These are phyloP conservation scores for Agrypnia vestita DNA, from an alignment of 1,140 invertebrate genomes.

Conservation along the genomic window DNA sequence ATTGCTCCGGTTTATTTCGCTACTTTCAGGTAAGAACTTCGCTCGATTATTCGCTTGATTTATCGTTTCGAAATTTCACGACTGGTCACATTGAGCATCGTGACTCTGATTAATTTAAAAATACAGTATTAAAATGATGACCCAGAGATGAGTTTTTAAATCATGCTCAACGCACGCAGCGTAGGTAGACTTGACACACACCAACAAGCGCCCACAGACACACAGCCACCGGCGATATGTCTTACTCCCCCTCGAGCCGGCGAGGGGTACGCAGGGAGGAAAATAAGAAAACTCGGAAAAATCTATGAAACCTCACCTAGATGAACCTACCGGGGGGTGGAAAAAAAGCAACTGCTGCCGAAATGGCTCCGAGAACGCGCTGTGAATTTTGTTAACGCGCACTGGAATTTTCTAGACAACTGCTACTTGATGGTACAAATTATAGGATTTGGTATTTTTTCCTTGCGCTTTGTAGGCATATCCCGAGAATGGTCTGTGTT, in stretches of 20 bases:
- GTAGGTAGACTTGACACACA: not conserved
- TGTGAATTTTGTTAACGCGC: slow-evolving; percentile 33
- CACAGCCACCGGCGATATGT: slow-evolving; percentile 15
- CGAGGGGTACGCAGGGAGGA: not conserved
- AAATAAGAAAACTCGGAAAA: slow-evolving; percentile 21
- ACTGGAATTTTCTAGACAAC: slow-evolving; percentile 34
- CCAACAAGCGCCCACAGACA: not conserved
- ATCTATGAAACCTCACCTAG: slow-evolving; percentile 29
- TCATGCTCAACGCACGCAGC: slow-evolving; percentile 9
- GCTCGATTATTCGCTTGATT: no score
- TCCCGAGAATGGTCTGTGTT: not conserved
- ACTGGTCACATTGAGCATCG: no score
- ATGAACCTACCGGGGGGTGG: not conserved
- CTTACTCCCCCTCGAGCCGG: slow-evolving; percentile 1
- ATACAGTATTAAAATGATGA: no score
- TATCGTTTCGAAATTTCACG: no score
- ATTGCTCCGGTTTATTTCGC: no score
- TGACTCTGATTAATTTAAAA: no score
- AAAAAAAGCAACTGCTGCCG: slow-evolving; percentile 21
- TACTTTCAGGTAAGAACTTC: no score
- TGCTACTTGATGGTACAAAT: slow-evolving; percentile 32
- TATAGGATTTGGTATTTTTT: slow-evolving; percentile 33
- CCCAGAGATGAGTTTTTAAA: not conserved
- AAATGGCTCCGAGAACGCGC: slow-evolving; percentile 11
- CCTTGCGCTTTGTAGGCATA: slow-evolving; percentile 15